Evolutionary conservation across 2,888 invertebrate genomes (phyloP), one percentile per base, ranked within the genome.

Genomic region (Coecobrya sp.): DNA sequence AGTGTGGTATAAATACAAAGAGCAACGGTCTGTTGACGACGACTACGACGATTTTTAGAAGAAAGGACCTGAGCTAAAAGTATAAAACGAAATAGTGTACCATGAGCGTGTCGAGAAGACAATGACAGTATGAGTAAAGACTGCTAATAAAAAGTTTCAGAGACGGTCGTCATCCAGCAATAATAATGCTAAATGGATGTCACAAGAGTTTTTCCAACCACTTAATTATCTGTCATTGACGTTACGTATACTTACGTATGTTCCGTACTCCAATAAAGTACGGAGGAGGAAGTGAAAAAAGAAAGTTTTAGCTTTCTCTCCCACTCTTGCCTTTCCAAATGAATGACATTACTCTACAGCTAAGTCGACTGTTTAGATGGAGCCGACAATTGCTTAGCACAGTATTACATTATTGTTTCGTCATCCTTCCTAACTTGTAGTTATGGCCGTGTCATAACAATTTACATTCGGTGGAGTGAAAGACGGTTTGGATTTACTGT

Each of bases 161-260:
- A 65, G 65, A 65, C 27, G 52, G 52, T 59, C 76, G 36, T 76
- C 86, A 86, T 86, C 86, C 22, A 36, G 76, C 45, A 76, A 86
- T 86, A 86, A 86, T 45, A 68, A 82, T 68, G 89, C 45, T 89
- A 89, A 82, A 89, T 89, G 82, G 70, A 82, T 89, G 89, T 82
- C 89, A 62, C 45, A 65, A 62, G 70, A 89, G 68, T 89, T 81
- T 79, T 82, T 65, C 81, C 81, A 82, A 65, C 89, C 70, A 68
- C 89, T 89, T 89, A 65, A 89, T 82, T 89, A 89, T 89, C 89
- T 89, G 82, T 82, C 82, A 82, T 68, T 79, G 65, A 65, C 76
- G 88, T 88, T 42, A 19, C 3, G 42, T 45, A 22, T 36, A n/a
- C 36, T 36, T 45, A 42, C n/a, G 5, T 73, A 45, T 73, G 42